Evolutionary conservation across 2,888 invertebrate genomes (phyloP).

Genomic region (Ecdyonurus torrentis): DNA sequence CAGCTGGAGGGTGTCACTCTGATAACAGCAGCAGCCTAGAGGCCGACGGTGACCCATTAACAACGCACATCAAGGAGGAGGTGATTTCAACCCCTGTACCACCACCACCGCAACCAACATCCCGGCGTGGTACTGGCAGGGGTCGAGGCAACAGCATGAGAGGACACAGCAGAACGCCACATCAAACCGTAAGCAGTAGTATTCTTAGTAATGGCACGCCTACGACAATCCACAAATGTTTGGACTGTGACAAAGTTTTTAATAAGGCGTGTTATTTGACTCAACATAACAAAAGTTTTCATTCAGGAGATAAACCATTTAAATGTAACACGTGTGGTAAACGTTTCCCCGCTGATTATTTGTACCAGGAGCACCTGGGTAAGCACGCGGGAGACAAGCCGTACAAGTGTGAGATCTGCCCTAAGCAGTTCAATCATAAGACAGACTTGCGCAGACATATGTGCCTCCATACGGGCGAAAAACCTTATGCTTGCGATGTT

Average conservation of each 20-base stretch:
- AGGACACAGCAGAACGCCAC: slow-evolving; percentile 18
- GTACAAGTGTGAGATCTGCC: slow-evolving; percentile 68
- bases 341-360: slow-evolving; percentile 52
- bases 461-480: slow-evolving; percentile 73
- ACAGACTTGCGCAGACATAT: slow-evolving; percentile 74
- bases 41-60: slow-evolving; percentile 1
- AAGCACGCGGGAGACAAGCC: slow-evolving; percentile 74
- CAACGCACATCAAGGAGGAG: slow-evolving; percentile 6
- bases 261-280: slow-evolving; percentile 76
- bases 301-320: slow-evolving; percentile 70
- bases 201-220: slow-evolving; percentile 5
- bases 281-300: slow-evolving; percentile 80
- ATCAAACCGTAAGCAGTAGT: slow-evolving; percentile 8
- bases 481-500: slow-evolving; percentile 62
- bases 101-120: slow-evolving; percentile 21
- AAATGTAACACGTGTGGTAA: slow-evolving; percentile 77
- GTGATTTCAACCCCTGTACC: slow-evolving; percentile 4
- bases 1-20: slow-evolving; percentile 24
- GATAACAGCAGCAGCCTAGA: slow-evolving; percentile 28
- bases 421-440: slow-evolving; percentile 82
- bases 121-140: slow-evolving; percentile 17
- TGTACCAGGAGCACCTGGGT: slow-evolving; percentile 53
- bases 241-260: slow-evolving; percentile 68
- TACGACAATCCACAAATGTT: slow-evolving; percentile 41
- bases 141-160: slow-evolving; percentile 22